A percentile compares a stretch with the other conserved stretches of the same genome.
phyloP scores from a whole-genome alignment of 2,888 invertebrate genomes.

The Allacma fusca region DNA sequence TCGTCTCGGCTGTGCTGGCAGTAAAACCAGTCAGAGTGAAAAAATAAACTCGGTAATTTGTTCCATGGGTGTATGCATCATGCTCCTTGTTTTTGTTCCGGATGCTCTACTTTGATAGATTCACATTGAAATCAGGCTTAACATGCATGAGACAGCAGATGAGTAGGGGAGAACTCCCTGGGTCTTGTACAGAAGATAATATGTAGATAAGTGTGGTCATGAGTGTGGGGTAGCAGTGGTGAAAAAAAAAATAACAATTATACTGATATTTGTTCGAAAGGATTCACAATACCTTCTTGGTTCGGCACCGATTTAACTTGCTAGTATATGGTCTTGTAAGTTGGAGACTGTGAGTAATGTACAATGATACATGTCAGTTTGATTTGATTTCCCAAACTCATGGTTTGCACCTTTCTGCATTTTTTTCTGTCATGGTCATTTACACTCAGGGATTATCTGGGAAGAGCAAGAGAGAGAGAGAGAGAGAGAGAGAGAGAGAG shows the following conservation, averaged over 20 bases:
- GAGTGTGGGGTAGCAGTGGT: neutral
- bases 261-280: too few species aligned
- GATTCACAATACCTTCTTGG: conserved; percentile 2
- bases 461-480: neutral
- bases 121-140: conserved; percentile 47
- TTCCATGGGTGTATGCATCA: conserved; percentile 45
- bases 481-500: too few species aligned
- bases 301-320: neutral
- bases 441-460: conserved; percentile 2
- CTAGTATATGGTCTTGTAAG: neutral
- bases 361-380: neutral
- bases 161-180: neutral
- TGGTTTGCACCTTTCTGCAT: neutral
- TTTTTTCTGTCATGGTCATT: conserved; percentile 3
- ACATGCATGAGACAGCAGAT: conserved; percentile 53
- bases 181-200: neutral
- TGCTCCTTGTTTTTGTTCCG: conserved; percentile 46
- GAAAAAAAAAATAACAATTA: neutral
- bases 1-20: neutral
- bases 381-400: conserved; percentile 16
- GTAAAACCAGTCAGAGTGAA: neutral
- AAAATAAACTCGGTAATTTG: conserved; percentile 36
- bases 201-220: neutral
- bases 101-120: conserved; percentile 47
- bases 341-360: neutral